A percentile compares a stretch with the other conserved stretches of the same genome.
Evolutionary conservation across 2,113 vertebrate genomes (phyloP).

Genomic region (Anas platyrhynchos): DNA sequence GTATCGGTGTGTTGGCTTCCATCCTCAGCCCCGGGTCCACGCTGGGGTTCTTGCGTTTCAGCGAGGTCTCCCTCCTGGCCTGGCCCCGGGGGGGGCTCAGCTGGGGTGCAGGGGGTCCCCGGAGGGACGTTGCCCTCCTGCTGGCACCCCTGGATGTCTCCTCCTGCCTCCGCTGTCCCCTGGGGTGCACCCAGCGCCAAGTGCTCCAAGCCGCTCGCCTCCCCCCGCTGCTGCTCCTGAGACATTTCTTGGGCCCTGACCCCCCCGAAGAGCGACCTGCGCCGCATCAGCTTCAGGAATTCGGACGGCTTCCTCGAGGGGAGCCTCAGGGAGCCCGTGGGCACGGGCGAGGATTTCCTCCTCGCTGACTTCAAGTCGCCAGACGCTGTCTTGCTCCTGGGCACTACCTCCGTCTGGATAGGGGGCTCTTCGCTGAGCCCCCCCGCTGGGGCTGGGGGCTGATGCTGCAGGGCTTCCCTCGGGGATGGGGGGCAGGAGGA

Average conservation of each 20-base stretch:
- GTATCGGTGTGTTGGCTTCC: fast-evolving
- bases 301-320: background rate
- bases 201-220: fast-evolving
- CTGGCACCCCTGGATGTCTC: background rate
- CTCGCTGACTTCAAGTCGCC: constrained; percentile 9
- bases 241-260: background rate
- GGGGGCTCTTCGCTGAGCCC: fast-evolving
- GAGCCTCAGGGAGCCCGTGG: background rate
- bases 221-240: background rate
- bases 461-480: background rate
- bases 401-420: fast-evolving
- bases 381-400: background rate
- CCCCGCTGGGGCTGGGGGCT: fast-evolving
- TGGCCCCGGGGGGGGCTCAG: background rate
- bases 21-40: background rate
- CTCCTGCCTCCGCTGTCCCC: background rate
- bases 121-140: background rate
- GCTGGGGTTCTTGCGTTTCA: background rate
- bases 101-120: background rate
- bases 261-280: background rate
- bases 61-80: background rate
- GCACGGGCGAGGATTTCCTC: background rate
- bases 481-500: background rate
- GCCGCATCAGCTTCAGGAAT: background rate
- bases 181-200: fast-evolving